Conservation (phyloP, 2,888 invertebrate species). For the Cinara cedri region DNA sequence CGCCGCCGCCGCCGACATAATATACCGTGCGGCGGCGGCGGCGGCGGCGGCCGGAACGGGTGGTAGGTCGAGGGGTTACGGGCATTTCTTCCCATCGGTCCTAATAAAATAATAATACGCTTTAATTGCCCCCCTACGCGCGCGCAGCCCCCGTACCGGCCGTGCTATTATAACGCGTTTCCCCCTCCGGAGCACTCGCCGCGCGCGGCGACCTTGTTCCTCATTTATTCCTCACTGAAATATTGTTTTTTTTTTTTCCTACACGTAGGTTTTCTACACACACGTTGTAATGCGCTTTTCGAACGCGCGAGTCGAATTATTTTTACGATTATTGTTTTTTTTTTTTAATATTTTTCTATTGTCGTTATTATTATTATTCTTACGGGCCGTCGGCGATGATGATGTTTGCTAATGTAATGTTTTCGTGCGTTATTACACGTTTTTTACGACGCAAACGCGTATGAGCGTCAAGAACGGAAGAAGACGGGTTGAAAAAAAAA, state of each 20-base stretch:
- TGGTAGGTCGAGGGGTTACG: not conserved
- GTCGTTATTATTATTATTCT: too few species aligned
- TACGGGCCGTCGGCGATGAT: not conserved
- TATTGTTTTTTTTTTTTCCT: too few species aligned
- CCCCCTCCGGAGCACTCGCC: too few species aligned
- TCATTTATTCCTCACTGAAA: too few species aligned
- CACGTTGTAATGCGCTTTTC: too few species aligned
- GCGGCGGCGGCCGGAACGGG: not conserved
- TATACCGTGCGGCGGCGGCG: not conserved
- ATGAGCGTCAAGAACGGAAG: not conserved
- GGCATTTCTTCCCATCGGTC: constrained; percentile 21
- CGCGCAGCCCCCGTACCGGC: not conserved
- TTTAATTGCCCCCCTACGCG: constrained; percentile 42
- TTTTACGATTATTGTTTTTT: not conserved
- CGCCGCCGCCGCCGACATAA: not conserved
- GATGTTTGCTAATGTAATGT: constrained; percentile 14
- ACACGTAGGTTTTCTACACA: too few species aligned
- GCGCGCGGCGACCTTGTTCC: too few species aligned
- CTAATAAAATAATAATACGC: constrained; percentile 47
- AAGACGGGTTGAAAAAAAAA: too few species aligned
- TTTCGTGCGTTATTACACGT: constrained; percentile 4
- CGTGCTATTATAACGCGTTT: too few species aligned
- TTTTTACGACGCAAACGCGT: constrained; percentile 27
- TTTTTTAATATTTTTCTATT: not conserved
- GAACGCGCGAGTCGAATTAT: not conserved